Base-by-base conservation (phyloP, 2,888 invertebrate genomes). In the Polymixis lichenea region DNA sequence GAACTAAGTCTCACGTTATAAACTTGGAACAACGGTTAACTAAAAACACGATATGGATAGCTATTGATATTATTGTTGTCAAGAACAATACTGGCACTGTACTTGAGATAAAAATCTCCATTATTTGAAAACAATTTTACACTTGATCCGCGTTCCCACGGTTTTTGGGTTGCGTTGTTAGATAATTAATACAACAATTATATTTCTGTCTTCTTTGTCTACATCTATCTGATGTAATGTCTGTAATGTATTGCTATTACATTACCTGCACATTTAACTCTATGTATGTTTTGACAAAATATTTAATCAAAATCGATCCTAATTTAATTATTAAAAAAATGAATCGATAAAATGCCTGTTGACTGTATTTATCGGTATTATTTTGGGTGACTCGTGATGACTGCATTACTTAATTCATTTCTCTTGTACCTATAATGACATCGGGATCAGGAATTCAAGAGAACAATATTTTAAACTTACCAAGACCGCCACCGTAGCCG, bases 401-500 rank as follows among this genome's bases (percentile, higher is more conserved):
- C 68, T 3, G 22, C 22, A 11, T 46, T 22, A 13, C 22, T 1
- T 32, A 15, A 22, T 49, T 49, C 7, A 19, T 46, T 72, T 56
- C 13, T 15, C 43, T 55, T 19, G n/a, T n/a, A n/a, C n/a, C 32
- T 55, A 43, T 32, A 61, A 32, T 32, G 17, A 65, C 15, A 72
- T 58, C 19, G 38, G 22, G 62, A 56, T 32, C 13, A 1, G 70
- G 70, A 46, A 65, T 1, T 13, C 8, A 4, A 7, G 5, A 8
- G 2, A 22, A 0, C 9, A 32, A 49, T 58, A 38, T 22, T 64
- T 51, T 19, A 43, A 61, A 87, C 82, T 89, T 86, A 87, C 91
- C 91, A 56, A 89, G 87, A 66, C 92, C 90, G 53, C 92, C 90
- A n/a, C 91, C 89, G 72, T 90, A 90, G 6, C 89, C 90, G 60